Evolutionary conservation across 2,797 vertebrate genomes (phyloP).

Genomic region (Sebastes itinus): DNA sequence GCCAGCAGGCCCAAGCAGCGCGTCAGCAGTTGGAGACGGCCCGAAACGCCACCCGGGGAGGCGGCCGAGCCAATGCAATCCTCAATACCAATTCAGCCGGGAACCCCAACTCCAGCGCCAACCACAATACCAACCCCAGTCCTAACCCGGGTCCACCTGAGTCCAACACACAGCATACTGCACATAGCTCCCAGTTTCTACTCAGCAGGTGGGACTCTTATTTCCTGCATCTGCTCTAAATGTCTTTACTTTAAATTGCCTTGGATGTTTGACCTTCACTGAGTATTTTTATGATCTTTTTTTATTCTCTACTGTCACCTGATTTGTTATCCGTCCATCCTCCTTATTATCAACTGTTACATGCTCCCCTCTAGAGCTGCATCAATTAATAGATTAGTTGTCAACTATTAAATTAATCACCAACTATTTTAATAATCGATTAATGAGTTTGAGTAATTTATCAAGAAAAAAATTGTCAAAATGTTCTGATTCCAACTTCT

Average conservation of each 20-base stretch:
- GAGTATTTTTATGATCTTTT: background rate
- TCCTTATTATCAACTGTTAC: background rate
- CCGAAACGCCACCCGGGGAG: constrained; percentile 89
- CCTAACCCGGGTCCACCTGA: constrained; percentile 89
- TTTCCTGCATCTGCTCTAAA: background rate
- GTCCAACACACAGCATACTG: constrained; percentile 86
- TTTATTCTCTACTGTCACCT: background rate
- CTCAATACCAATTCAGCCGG: constrained; percentile 72
- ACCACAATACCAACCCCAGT: constrained; percentile 88
- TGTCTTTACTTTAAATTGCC: background rate
- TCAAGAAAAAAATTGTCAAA: too few species aligned
- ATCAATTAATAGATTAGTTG: too few species aligned
- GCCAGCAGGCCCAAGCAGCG: constrained; percentile 95
- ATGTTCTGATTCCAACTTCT: too few species aligned
- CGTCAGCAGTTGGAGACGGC: constrained; percentile 96
- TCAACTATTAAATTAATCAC: too few species aligned
- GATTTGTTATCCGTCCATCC: background rate
- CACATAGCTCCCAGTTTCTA: constrained; percentile 95
- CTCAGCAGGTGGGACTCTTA: constrained; percentile 83
- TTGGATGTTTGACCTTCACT: background rate
- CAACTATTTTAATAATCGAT: too few species aligned
- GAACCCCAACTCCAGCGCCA: constrained; percentile 79
- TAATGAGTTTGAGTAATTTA: too few species aligned
- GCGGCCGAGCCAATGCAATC: constrained; percentile 74
- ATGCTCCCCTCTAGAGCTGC: too few species aligned